Evolutionary conservation across 2,797 vertebrate species (phyloP), one percentile per base, ranked within the genome.

Genomic region (Brachyalestes nurse): DNA sequence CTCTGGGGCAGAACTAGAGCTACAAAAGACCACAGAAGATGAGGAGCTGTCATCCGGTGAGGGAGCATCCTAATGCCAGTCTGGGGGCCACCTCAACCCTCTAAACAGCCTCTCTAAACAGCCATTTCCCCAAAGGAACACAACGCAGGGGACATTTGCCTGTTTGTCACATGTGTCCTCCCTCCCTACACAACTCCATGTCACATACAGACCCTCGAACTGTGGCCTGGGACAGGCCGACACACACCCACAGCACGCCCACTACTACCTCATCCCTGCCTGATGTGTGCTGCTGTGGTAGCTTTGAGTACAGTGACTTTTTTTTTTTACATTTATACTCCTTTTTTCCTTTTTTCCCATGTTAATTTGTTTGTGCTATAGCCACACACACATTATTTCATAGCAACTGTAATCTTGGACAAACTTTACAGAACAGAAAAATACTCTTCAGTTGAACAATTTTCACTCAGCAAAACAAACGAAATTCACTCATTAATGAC

Each of bases 41-140:
- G 95, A 94, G 93, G 94, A 94, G 91, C 58, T 13, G 2, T 73
- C 94, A 95, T 96, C 97, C 93, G 97, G 97, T 99, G 97, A 99
- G 97, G 96, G 96, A 95, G 93, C 92, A 86, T 91, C 90, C 86
- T 95, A 96, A 89, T 88, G 90, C 90, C 25, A 55, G 49, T 64
- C 34, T 7, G 25, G 47, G 25, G 75, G 40, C 58, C 38, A 49
- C 34, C 90, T 65, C 74, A 61, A 34, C 57, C 42, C 40, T 49
- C 28, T n/a, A 42, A n/a, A n/a, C n/a, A n/a, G n/a, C 34, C 47
- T 51, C 12, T 51, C 47, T 14, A 74, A 45, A 76, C 38, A 21
- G 51, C 70, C 42, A 74, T 53, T 45, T 16, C 51, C 57, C 47
- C 66, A 61, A 40, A 75, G 77, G 81, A 78, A 51, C 51, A 34